phyloP scores from a whole-genome alignment of 2,797 vertebrate genomes.

The Acanthopagrus latus region DNA sequence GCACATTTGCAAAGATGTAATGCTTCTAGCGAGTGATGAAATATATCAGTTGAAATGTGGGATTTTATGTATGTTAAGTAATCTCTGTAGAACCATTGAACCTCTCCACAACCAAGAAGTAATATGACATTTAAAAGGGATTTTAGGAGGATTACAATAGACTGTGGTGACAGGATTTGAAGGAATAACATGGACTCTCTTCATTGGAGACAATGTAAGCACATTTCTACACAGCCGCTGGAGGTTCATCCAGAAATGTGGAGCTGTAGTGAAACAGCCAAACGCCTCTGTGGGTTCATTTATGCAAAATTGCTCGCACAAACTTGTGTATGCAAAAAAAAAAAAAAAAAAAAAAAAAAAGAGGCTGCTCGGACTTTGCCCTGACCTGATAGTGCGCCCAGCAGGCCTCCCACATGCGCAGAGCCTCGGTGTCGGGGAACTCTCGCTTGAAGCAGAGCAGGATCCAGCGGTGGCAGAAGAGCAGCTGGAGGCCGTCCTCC shows the following conservation, averaged over 20 bases:
- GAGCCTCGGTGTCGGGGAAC: slow-evolving; percentile 94
- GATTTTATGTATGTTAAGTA: slow-evolving; percentile 22
- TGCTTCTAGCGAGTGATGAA: not conserved
- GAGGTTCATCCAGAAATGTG: not conserved
- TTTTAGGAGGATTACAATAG: slow-evolving; percentile 52
- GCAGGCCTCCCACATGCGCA: slow-evolving; percentile 99
- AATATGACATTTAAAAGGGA: slow-evolving; percentile 21
- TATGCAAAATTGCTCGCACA: slow-evolving; percentile 32
- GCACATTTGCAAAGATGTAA: not conserved
- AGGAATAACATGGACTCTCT: slow-evolving; percentile 20
- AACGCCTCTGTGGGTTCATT: not conserved
- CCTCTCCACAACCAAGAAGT: slow-evolving; percentile 12
- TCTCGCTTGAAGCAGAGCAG: slow-evolving; percentile 98
- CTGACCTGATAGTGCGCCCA: slow-evolving; percentile 99
- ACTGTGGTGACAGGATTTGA: slow-evolving; percentile 25
- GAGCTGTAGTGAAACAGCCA: not conserved
- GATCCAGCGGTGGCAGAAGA: slow-evolving; percentile 99
- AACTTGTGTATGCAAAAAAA: slow-evolving; percentile 31
- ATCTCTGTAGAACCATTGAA: slow-evolving; percentile 28
- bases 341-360: not conserved
- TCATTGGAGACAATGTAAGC: not conserved
- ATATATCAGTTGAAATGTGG: not conserved
- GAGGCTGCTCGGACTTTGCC: slow-evolving; percentile 18
- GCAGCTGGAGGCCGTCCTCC: slow-evolving; percentile 97
- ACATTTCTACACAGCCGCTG: not conserved